Evolutionary conservation across 1,140 invertebrate genomes (phyloP).

Genomic region (Dolichoris vasculosae): DNA sequence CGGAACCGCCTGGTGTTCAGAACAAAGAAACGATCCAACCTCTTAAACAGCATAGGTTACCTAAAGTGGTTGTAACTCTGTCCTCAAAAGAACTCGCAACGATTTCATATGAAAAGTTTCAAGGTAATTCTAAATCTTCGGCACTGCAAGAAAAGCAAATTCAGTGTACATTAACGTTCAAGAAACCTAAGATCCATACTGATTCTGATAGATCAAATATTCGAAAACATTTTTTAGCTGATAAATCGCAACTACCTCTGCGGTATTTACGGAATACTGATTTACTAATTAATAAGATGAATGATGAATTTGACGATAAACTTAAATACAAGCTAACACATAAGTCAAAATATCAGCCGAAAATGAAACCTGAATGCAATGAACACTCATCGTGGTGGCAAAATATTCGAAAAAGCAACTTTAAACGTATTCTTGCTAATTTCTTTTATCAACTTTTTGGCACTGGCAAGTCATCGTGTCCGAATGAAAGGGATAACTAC

Average conservation of each 20-base stretch:
- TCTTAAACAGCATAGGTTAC: not conserved
- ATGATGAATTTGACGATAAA: not conserved
- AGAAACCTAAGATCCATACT: not conserved
- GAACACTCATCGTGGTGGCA: too few relatives aligned
- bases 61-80: constrained; percentile 49
- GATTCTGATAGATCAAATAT: too few relatives aligned
- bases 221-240: too few relatives aligned
- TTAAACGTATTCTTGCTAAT: not conserved
- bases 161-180: not conserved
- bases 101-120: constrained; percentile 11
- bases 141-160: not conserved
- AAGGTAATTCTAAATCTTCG: not conserved
- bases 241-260: too few relatives aligned
- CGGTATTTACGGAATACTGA: too few relatives aligned
- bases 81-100: constrained; percentile 57
- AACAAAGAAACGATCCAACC: not conserved
- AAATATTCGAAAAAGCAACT: too few relatives aligned
- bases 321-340: not conserved
- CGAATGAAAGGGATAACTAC: not conserved
- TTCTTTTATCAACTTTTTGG: not conserved
- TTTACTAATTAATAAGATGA: not conserved
- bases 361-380: not conserved
- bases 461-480: not conserved
- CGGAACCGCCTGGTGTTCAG: not conserved
- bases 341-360: not conserved